Evolutionary conservation across 2,113 vertebrate species (phyloP).

Genomic region (Meles meles): DNA sequence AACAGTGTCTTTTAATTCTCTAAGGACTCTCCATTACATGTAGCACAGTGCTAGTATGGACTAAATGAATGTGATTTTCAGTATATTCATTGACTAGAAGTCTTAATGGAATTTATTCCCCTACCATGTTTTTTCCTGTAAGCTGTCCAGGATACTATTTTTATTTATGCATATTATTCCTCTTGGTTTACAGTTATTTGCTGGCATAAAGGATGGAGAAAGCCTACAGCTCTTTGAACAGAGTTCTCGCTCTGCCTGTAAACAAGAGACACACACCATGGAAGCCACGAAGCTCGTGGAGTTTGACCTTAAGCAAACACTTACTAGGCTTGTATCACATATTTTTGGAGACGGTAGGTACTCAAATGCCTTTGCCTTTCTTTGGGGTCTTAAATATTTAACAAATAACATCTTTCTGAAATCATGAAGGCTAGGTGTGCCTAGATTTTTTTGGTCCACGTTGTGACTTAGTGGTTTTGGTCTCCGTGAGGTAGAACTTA

Average conservation of each 20-base stretch:
- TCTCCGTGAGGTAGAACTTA: background rate
- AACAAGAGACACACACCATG: conserved; percentile 92
- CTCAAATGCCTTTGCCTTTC: background rate
- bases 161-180: background rate
- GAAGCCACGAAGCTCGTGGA: conserved; percentile 94
- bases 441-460: background rate
- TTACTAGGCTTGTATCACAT: conserved; percentile 86
- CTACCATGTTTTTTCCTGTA: background rate
- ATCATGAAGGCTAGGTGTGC: background rate
- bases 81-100: background rate
- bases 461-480: background rate
- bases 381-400: background rate
- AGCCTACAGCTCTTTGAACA: conserved; percentile 89
- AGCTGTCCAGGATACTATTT: background rate
- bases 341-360: conserved; percentile 92
- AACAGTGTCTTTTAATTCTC: background rate
- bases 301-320: conserved; percentile 90
- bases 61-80: background rate
- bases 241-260: conserved; percentile 85
- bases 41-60: background rate
- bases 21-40: background rate
- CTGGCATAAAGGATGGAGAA: conserved; percentile 82
- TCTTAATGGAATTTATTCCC: background rate
- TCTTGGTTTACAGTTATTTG: conserved; percentile 87
- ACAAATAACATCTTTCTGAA: background rate